Evolutionary conservation across 2,888 invertebrate species (phyloP).

Genomic region (Halictus ligatus): DNA sequence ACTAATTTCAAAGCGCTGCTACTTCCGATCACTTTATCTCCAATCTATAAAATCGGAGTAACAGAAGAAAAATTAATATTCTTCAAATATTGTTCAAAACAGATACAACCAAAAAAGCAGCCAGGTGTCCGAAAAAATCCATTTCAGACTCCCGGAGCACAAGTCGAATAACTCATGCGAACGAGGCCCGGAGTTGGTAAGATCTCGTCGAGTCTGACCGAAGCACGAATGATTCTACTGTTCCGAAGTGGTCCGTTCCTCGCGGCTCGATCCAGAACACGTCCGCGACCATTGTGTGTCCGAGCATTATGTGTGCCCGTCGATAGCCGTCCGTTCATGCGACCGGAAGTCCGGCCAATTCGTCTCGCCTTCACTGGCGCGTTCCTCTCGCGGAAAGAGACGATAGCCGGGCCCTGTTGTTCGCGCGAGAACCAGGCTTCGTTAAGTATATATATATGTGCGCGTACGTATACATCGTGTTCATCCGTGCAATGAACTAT

Average conservation of each 20-base stretch:
- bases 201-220: not conserved
- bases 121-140: not conserved
- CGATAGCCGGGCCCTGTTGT: not conserved
- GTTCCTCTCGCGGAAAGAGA: conserved; percentile 7
- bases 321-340: conserved; percentile 2
- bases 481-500: conserved; percentile 72
- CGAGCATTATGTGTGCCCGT: not conserved
- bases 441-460: conserved; percentile 41
- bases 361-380: conserved; percentile 4
- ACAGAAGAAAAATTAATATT: not conserved
- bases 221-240: not conserved
- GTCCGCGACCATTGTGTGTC: not conserved
- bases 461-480: conserved; percentile 55
- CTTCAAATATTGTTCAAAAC: not conserved
- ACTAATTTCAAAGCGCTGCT: not conserved
- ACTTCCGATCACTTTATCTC: not conserved
- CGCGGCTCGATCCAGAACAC: not conserved
- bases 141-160: too few relatives aligned
- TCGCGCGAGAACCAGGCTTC: conserved; percentile 1
- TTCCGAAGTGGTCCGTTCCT: not conserved
- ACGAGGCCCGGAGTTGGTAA: not conserved
- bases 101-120: not conserved
- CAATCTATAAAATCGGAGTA: not conserved
- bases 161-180: not conserved
- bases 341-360: conserved; percentile 11